phyloP scores from a whole-genome alignment of 2,797 vertebrate genomes.

The Crax fasciolata region DNA sequence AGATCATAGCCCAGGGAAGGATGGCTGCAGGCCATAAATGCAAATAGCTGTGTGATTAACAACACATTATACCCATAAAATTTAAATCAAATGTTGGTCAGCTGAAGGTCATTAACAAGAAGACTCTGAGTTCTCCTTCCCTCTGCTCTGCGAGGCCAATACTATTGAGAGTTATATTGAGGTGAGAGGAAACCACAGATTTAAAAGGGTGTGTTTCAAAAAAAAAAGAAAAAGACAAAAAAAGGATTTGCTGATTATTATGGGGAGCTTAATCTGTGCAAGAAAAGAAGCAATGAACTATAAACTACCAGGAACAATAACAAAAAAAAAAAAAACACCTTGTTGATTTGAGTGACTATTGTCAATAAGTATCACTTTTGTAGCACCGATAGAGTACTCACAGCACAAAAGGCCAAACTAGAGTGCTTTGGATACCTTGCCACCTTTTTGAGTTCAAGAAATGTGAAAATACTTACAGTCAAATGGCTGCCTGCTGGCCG shows the following conservation, averaged over 20 bases:
- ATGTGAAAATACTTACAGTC: conserved; percentile 32
- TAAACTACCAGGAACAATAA: background rate
- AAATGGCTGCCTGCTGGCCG: conserved; percentile 27
- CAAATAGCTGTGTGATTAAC: conserved; percentile 59
- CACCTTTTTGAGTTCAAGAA: conserved; percentile 57
- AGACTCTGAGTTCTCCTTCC: conserved; percentile 29
- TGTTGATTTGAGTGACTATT: background rate
- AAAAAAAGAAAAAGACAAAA: background rate
- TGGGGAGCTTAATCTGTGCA: background rate
- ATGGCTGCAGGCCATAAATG: conserved; percentile 52
- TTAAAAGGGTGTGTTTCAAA: background rate
- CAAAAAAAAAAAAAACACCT: background rate
- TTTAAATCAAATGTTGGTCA: conserved; percentile 58
- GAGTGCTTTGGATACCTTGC: conserved; percentile 39
- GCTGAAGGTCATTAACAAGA: conserved; percentile 44
- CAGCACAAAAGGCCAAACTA: background rate
- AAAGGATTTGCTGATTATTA: background rate
- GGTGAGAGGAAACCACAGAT: background rate
- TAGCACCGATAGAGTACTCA: rapidly evolving
- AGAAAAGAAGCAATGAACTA: background rate
- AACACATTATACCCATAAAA: conserved; percentile 58
- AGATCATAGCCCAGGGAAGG: conserved; percentile 22
- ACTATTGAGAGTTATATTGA: background rate
- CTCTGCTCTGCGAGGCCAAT: background rate
- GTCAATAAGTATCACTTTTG: background rate